phyloP scores from a whole-genome alignment of 2,888 invertebrate species.

The Harmothoe impar region DNA sequence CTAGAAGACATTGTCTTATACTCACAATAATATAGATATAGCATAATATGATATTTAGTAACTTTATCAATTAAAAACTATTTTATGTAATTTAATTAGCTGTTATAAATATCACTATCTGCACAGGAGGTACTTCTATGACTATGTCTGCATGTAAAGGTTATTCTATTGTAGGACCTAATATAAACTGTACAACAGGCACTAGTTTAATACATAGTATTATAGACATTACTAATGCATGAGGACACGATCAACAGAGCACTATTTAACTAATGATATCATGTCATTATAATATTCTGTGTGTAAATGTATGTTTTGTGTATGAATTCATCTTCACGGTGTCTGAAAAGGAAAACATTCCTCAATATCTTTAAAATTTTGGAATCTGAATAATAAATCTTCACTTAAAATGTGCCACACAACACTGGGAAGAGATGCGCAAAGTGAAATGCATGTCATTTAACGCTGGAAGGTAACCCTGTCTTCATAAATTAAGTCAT shows the following conservation, averaged over 20 bases:
- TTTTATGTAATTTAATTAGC: too few species aligned
- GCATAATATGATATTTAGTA: too few species aligned
- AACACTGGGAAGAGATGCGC: background rate
- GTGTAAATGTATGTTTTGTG: constrained; percentile 19
- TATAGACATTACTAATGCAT: background rate
- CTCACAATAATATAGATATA: too few species aligned
- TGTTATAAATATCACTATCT: too few species aligned
- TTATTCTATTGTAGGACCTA: too few species aligned
- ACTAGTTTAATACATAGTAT: background rate
- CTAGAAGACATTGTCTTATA: too few species aligned
- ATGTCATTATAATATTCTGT: background rate
- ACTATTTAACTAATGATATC: constrained; percentile 9
- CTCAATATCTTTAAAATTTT: background rate
- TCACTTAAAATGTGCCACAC: background rate
- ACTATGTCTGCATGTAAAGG: too few species aligned
- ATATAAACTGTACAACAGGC: background rate
- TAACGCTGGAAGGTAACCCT: constrained; percentile 21
- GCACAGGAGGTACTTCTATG: too few species aligned
- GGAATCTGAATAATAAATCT: background rate
- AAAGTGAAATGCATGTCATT: background rate
- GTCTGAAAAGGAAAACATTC: constrained; percentile 25
- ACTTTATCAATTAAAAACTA: too few species aligned
- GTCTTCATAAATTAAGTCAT: background rate
- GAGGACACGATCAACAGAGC: background rate
- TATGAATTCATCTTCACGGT: background rate